Evolutionary conservation across 1,140 invertebrate species (phyloP).

Genomic region (Drosophila kepulauana): DNA sequence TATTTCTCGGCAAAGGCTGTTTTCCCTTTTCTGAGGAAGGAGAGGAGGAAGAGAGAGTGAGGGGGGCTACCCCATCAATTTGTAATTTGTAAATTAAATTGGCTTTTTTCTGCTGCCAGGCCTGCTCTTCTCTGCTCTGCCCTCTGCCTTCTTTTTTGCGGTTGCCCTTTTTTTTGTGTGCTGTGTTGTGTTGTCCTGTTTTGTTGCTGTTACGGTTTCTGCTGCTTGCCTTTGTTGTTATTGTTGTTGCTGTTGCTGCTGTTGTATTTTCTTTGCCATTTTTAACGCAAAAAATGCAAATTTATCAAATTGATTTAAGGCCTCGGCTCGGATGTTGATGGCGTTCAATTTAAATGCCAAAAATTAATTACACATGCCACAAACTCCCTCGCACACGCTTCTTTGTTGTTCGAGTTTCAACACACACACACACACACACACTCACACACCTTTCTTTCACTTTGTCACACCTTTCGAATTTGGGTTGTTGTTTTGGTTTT

Average conservation of each 20-base stretch:
- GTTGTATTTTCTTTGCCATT: conserved; percentile 22
- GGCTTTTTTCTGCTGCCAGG: conserved; percentile 49
- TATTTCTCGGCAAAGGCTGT: conserved; percentile 9
- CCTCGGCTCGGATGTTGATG: conserved; percentile 51
- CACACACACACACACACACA: conserved; percentile 17
- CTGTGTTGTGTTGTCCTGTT: not conserved
- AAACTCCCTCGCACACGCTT: conserved; percentile 15
- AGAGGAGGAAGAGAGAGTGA: not conserved
- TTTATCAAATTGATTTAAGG: conserved; percentile 80
- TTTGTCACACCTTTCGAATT: conserved; percentile 14
- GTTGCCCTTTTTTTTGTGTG: conserved; percentile 16
- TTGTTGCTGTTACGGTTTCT: conserved; percentile 1
- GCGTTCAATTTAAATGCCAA: conserved; percentile 71
- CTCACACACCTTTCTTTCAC: conserved; percentile 14
- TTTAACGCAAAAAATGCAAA: conserved; percentile 68
- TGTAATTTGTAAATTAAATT: conserved; percentile 82
- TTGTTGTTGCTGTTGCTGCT: conserved; percentile 5
- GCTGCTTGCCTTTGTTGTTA: not conserved
- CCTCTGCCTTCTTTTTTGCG: conserved; percentile 37
- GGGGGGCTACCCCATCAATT: conserved; percentile 61
- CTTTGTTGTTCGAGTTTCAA: not conserved
- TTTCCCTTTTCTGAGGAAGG: not conserved
- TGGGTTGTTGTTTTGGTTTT: conserved; percentile 20
- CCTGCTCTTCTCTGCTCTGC: not conserved
- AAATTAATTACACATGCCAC: conserved; percentile 75